Conservation (phyloP, 1,140 invertebrate genomes). For the Aphidius ervi region DNA sequence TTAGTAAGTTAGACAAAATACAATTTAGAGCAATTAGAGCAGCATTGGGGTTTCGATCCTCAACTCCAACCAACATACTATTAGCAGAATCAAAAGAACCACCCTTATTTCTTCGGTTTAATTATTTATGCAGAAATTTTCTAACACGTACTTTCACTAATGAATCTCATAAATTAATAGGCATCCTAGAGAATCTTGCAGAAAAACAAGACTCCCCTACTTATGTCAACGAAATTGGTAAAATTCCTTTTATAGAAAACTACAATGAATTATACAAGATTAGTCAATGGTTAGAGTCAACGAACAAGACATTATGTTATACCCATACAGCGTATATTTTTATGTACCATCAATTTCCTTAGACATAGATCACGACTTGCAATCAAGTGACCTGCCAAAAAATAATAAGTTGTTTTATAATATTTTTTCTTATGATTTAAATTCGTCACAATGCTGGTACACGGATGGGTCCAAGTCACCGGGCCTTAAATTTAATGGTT, state of each 20-base stretch:
- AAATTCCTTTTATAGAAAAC: background rate
- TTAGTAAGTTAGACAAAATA: conserved; percentile 13
- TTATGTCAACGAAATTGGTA: background rate
- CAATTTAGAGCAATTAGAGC: conserved; percentile 10
- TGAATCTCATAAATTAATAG: background rate
- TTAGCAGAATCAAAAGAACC: conserved; percentile 10
- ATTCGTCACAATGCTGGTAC: no score
- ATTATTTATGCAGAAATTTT: conserved; percentile 7
- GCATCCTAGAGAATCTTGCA: background rate
- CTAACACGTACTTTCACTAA: background rate
- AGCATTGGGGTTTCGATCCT: conserved; percentile 10
- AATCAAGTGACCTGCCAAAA: no score
- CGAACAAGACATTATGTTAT: background rate
- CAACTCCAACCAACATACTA: conserved; percentile 15
- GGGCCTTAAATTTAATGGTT: no score
- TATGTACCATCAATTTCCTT: no score
- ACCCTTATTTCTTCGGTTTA: background rate
- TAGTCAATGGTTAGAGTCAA: background rate
- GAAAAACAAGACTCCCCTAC: background rate
- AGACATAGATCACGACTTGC: no score
- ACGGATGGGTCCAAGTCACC: no score
- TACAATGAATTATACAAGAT: background rate
- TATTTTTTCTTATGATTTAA: no score
- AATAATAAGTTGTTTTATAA: no score
- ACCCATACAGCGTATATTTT: background rate